These are phyloP conservation scores for Mesitornis unicolor DNA, from an alignment of 2,113 vertebrate genomes.

Conservation along the genomic window DNA sequence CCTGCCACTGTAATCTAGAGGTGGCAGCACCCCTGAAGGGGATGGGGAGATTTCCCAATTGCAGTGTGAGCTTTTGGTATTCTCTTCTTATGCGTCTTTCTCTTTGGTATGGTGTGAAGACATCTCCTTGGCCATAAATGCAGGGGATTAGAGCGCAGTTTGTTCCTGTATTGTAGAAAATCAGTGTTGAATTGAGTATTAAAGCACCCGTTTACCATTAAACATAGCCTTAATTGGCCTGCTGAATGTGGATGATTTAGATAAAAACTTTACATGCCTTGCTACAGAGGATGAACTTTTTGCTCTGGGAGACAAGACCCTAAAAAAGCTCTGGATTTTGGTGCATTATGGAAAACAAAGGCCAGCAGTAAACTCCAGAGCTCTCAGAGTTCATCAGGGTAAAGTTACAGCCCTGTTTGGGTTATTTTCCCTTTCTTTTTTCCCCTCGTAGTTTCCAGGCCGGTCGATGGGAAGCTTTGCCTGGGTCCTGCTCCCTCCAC, in stretches of 20 bases:
- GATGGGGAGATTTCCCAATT: fast-evolving
- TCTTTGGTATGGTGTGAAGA: background rate
- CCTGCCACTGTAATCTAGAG: background rate
- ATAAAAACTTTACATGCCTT: background rate
- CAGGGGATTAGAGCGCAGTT: background rate
- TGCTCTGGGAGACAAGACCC: background rate
- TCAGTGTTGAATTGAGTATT: background rate
- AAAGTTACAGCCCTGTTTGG: background rate
- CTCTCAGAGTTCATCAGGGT: background rate
- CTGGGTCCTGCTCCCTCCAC: conserved; percentile 70
- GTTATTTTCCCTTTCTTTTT: background rate
- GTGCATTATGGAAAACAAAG: background rate
- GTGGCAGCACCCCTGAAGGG: background rate
- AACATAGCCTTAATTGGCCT: background rate
- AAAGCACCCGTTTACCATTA: background rate
- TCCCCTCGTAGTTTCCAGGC: conserved; percentile 78
- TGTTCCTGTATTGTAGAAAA: background rate
- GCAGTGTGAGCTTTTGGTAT: background rate
- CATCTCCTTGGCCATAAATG: background rate
- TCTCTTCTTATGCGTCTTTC: background rate
- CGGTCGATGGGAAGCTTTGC: conserved; percentile 82
- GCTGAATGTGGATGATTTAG: background rate
- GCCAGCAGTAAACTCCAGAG: background rate
- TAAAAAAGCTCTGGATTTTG: background rate
- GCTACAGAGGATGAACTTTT: background rate